Percentiles rank a stretch among this genome's conserved stretches.
phyloP scores from a whole-genome alignment of 2,797 vertebrate species.

The Rhinichthys osculus region DNA sequence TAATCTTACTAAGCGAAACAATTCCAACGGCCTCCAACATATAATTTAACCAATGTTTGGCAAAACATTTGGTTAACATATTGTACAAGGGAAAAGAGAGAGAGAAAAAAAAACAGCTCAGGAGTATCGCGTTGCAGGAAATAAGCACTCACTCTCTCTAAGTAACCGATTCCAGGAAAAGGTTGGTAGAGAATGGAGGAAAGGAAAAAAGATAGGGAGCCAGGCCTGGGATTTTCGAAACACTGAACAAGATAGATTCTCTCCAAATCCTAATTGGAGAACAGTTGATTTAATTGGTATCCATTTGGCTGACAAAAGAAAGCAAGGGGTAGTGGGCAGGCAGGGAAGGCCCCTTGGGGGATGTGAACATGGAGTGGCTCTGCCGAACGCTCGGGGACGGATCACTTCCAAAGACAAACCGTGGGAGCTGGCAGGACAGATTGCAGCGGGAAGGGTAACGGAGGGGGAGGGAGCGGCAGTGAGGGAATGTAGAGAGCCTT shows the following conservation, averaged over 20 bases:
- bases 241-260: slow-evolving; percentile 93
- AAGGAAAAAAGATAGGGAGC: slow-evolving; percentile 73
- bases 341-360: slow-evolving; percentile 90
- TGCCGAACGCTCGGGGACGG: slow-evolving; percentile 86
- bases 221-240: slow-evolving; percentile 85
- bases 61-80: slow-evolving; percentile 84
- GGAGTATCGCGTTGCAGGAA: slow-evolving; percentile 95
- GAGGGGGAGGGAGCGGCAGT: slow-evolving; percentile 40
- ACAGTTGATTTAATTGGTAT: slow-evolving; percentile 99
- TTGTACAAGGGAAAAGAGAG: slow-evolving; percentile 72
- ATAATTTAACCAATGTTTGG: slow-evolving; percentile 73
- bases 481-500: slow-evolving; percentile 69
- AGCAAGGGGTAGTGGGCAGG: slow-evolving; percentile 88
- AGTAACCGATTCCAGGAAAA: slow-evolving; percentile 90
- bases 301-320: slow-evolving; percentile 97
- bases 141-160: slow-evolving; percentile 83
- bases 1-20: slow-evolving; percentile 42
- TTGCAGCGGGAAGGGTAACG: slow-evolving; percentile 73
- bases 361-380: slow-evolving; percentile 93
- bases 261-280: slow-evolving; percentile 97
- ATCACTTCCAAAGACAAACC: slow-evolving; percentile 96
- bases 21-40: slow-evolving; percentile 65
- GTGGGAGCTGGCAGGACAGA: slow-evolving; percentile 88
- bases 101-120: slow-evolving; percentile 79
- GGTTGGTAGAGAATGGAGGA: slow-evolving; percentile 68